Evolutionary conservation across 1,140 invertebrate genomes (phyloP).

Genomic region (Drosophila paulistorum): DNA sequence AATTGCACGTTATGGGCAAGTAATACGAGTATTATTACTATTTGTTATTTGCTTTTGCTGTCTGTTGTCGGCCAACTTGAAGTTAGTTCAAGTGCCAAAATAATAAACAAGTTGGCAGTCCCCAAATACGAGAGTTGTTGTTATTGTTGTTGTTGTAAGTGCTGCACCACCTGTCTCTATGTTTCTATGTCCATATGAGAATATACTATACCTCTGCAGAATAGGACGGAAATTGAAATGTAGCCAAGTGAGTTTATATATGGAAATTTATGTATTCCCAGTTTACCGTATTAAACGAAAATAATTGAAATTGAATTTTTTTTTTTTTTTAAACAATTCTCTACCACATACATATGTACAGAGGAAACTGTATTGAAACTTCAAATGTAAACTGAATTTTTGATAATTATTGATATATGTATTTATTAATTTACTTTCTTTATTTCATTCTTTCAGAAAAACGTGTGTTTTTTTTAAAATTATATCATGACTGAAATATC

Average conservation of each 20-base stretch:
- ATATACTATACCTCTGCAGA: background rate
- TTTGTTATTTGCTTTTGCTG: conserved; percentile 46
- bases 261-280: background rate
- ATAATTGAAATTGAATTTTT: background rate
- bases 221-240: conserved; percentile 4
- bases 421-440: no score
- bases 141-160: background rate
- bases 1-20: conserved; percentile 51
- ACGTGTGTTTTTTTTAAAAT: no score
- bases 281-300: background rate
- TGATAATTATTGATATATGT: no score
- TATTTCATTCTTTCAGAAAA: no score
- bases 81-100: conserved; percentile 36
- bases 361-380: no score
- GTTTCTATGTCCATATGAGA: background rate
- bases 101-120: conserved; percentile 62
- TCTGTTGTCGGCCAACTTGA: conserved; percentile 5
- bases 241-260: conserved; percentile 10
- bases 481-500: no score
- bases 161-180: background rate
- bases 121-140: background rate
- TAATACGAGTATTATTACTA: conserved; percentile 48
- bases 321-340: background rate
- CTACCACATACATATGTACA: no score
- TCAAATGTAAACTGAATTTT: no score